These are phyloP conservation scores for Parazoanthus atlanticus DNA, from an alignment of 92 coral and sea anemone genomes.

Conservation along the genomic window DNA sequence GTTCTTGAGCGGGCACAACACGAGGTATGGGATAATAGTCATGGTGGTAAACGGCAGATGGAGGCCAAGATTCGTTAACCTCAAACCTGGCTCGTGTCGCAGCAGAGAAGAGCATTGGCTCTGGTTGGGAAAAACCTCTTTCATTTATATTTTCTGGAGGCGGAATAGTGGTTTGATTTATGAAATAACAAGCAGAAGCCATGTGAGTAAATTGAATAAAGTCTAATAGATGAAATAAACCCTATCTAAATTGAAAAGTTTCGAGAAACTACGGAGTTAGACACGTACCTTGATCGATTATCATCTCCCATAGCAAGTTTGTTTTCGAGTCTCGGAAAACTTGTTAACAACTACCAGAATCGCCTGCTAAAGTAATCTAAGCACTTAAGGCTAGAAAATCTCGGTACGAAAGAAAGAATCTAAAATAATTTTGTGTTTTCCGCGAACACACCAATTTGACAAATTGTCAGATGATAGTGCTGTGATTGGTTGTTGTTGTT, in stretches of 20 bases:
- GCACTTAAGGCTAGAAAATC: not conserved
- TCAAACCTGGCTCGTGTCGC: conserved; percentile 1
- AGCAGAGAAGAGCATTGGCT: conserved; percentile 18
- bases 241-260: conserved; percentile 14
- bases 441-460: not conserved
- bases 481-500: not conserved
- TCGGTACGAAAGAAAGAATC: no score
- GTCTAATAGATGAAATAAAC: conserved; percentile 3
- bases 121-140: conserved; percentile 14
- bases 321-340: conserved; percentile 3
- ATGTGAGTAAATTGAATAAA: conserved; percentile 1
- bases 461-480: conserved; percentile 3
- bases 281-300: conserved; percentile 17
- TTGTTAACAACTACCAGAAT: not conserved
- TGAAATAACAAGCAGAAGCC: conserved; percentile 27
- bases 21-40: not conserved
- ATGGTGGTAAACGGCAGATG: conserved; percentile 16
- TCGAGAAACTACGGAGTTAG: conserved; percentile 19
- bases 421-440: not conserved
- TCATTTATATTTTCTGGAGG: conserved; percentile 12
- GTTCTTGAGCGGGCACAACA: not conserved
- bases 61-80: conserved; percentile 29
- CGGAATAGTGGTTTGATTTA: conserved; percentile 11
- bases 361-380: not conserved
- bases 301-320: conserved; percentile 20